Evolutionary conservation across 1,140 invertebrate genomes (phyloP), one percentile per base, ranked within the genome.

Genomic region (Drosophila fuyamai): DNA sequence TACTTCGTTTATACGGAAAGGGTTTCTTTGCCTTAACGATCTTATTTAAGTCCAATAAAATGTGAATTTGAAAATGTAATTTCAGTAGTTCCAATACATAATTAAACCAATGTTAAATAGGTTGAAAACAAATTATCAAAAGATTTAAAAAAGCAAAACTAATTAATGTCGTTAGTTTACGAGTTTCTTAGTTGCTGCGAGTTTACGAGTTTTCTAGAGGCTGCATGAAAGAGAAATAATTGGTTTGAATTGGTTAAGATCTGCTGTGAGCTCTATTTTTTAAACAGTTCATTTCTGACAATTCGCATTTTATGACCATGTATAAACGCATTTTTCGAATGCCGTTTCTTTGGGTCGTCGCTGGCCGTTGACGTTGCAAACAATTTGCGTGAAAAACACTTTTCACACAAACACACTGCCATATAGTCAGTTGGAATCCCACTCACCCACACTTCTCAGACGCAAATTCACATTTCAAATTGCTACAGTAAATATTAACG

Each of bases 351-450:
- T 74, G 41, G 72, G 51, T 74, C 72, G 59, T 57, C 38, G 60
- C 60, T 76, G 54, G 62, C 58, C 67, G 79, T 51, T 78, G 74
- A 71, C 70, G 77, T 79, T 78, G 66, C 63, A 79, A 85, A 81
- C 76, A 85, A 77, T 81, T 81, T 85, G 74, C 74, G 60, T 79
- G 74, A 77, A 72, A 81, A 76, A 76, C 60, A 81, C 73, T 66
- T 70, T 81, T 36, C 62, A 38, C 35, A 55, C 12, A 18, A 29
- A 50, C 53, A 6, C 27, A 57, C 38, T 50, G 14, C 35, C 40
- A n/a, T 16, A 65, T 40, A 14, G 40, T 38, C 50, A 47, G 44
- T 62, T 51, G 36, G 36, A 67, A 67, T 18, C 36, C 65, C 65
- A 68, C 60, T 66, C 65, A 68, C 65, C 29, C 61, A 51, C 61